A percentile compares a stretch with the other conserved stretches of the same genome.
These are phyloP conservation scores for Trachops cirrhosus DNA, from an alignment of 2,797 vertebrate genomes.

Conservation along the genomic window DNA sequence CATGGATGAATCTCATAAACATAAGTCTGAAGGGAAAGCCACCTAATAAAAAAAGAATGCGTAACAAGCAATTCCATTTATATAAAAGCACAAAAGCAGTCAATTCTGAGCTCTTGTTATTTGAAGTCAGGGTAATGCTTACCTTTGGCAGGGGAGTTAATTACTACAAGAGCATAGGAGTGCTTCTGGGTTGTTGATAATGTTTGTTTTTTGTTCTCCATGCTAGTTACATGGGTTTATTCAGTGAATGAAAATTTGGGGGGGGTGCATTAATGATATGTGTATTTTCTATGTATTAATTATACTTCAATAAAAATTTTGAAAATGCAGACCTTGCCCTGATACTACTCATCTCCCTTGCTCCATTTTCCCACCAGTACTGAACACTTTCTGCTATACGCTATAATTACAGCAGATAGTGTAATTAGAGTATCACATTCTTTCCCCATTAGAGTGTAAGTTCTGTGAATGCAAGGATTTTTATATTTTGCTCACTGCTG, in stretches of 20 bases:
- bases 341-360: background rate
- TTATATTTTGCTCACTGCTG: background rate
- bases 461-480: background rate
- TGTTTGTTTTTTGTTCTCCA: background rate
- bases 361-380: background rate
- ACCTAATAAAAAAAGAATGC: background rate
- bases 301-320: background rate
- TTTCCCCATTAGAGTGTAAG: background rate
- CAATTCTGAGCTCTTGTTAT: background rate
- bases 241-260: background rate
- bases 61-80: background rate
- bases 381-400: background rate
- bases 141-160: background rate
- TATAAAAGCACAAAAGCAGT: background rate
- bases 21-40: background rate
- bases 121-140: background rate
- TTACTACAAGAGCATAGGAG: background rate
- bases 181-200: background rate
- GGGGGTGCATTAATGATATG: background rate
- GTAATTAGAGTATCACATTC: background rate
- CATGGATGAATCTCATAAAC: background rate
- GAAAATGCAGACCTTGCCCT: background rate
- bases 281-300: background rate
- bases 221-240: background rate
- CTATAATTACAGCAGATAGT: background rate